Base-by-base conservation (phyloP, 2,113 vertebrate genomes). In the Gallinago undulata region DNA sequence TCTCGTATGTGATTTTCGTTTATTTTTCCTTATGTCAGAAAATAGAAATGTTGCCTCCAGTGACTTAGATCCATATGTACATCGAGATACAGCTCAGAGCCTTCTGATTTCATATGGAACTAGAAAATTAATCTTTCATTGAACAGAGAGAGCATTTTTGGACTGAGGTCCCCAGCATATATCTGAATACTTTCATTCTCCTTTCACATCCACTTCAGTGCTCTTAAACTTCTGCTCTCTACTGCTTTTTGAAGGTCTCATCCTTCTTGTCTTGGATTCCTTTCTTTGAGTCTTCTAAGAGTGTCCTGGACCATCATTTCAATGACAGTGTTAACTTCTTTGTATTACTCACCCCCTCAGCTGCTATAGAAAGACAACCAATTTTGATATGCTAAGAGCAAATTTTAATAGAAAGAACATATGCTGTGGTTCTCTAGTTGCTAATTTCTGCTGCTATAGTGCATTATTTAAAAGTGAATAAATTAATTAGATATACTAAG, bases 401-500 rank as follows among this genome's bases (percentile, higher is more conserved):
- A 79, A 76, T 91, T 82, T 56, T 56, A 93, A 79, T 72, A 78
- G 57, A 84, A 95, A 55, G 80, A 91, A 75, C 69, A n/a, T 68
- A 37, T n/a, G 55, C 39, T 75, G 43, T 69, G 24, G 33, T 78
- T 94, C 56, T 70, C 33, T 55, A 91, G 60, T 50, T 87, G 73
- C 13, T 91, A 85, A 90, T 96, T 95, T 83, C 66, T 90, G 23
- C 50, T 0, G 3, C 59, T 79, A 57, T 85, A 88, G 53, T 48
- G 35, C 75, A 91, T 94, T 92, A 91, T 92, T 94, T 72, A 18
- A 64, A 81, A 94, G 33, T 35, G 5, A 96, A 94, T 87, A 78
- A 89, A 84, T 90, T 92, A 94, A 82, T 92, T 89, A 84, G 60
- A 7, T 72, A 77, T 39, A 81, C 60, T 81, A 68, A 92, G 41